phyloP scores from a whole-genome alignment of 2,113 vertebrate species.

The Clinocottus analis region DNA sequence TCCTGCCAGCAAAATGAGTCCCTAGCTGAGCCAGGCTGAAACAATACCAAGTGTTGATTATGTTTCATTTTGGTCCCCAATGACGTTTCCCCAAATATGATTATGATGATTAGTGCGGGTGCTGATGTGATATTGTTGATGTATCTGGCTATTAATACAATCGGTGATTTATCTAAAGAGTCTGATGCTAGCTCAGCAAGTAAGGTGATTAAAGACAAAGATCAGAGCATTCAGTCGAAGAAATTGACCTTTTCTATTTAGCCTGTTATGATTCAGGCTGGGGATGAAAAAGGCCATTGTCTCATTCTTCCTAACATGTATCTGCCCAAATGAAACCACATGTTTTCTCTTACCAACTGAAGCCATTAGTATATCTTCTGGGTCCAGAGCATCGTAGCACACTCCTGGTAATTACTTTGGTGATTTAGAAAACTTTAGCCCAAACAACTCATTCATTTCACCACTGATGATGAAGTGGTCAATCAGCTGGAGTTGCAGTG shows the following conservation, averaged over 20 bases:
- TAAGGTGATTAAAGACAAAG: conserved; percentile 56
- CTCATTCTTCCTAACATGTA: conserved; percentile 8
- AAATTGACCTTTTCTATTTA: conserved; percentile 67
- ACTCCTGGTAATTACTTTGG: conserved; percentile 72
- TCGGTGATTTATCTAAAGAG: conserved; percentile 42
- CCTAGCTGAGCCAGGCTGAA: conserved; percentile 43
- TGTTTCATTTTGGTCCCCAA: conserved; percentile 27
- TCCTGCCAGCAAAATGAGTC: conserved; percentile 64
- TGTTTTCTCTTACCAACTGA: conserved; percentile 49
- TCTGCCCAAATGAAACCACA: conserved; percentile 26
- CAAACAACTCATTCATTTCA: conserved; percentile 79
- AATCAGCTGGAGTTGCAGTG: conserved; percentile 68
- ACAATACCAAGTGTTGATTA: not conserved
- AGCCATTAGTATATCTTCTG: conserved; percentile 51
- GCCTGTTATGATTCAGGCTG: conserved; percentile 35
- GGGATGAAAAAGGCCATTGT: conserved; percentile 47
- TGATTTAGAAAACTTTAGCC: conserved; percentile 73
- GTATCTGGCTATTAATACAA: conserved; percentile 42
- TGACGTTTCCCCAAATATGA: conserved; percentile 35
- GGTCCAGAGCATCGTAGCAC: conserved; percentile 34
- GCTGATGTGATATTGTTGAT: conserved; percentile 43
- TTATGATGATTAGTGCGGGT: conserved; percentile 44
- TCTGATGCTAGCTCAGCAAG: conserved; percentile 40
- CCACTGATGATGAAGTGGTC: conserved; percentile 73
- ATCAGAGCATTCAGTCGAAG: conserved; percentile 47